Evolutionary conservation across 2,797 vertebrate species (phyloP), one percentile per base, ranked within the genome.

Genomic region (Podargus strigoides): DNA sequence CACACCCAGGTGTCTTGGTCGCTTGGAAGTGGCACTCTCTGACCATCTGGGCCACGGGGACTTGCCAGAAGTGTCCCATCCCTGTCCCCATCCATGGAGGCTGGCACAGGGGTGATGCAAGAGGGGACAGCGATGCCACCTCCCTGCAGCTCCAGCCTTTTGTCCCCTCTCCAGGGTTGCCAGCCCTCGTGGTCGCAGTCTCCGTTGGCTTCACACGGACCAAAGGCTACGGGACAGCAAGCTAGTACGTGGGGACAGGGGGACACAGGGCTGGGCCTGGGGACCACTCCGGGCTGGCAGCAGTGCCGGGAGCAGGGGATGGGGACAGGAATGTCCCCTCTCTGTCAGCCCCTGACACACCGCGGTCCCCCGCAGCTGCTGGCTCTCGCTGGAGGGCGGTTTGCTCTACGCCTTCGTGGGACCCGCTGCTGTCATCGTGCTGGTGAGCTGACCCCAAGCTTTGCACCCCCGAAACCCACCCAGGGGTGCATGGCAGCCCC

Each of bases 141-240:
- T 20, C 21, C 9, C 66, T 19, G 11, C 87, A 36, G 55, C 85
- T 82, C 27, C 60, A 39, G 66, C 70, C 69, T 56, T 8, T 0
- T 91, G 26, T 89, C 60, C 52, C 73, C 41, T 92, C 18, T 47
- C 36, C 98, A 99, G 99, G 99, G 96, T 98, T 99, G 95, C 99
- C 99, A 72, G 99, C 99, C 50, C 98, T 99, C 34, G 98, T 99
- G 90, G 99, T 99, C 76, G 99, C 99, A 1, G 99, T 99, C 96
- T 99, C 99, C 0, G 99, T 99, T 2, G 99, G 99, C 96, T 99
- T 99, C 97, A 99, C 99, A 26, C 98, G 99, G 97, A 99, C 99
- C 53, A 99, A 99, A 98, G 99, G 99, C 97, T 99, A 99, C 1
- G 99, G 99, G 90, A 99, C 99, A 9, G 96, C 98, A 34, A 99